phyloP scores from a whole-genome alignment of 2,797 vertebrate species.

The Tolypeutes matacus region DNA sequence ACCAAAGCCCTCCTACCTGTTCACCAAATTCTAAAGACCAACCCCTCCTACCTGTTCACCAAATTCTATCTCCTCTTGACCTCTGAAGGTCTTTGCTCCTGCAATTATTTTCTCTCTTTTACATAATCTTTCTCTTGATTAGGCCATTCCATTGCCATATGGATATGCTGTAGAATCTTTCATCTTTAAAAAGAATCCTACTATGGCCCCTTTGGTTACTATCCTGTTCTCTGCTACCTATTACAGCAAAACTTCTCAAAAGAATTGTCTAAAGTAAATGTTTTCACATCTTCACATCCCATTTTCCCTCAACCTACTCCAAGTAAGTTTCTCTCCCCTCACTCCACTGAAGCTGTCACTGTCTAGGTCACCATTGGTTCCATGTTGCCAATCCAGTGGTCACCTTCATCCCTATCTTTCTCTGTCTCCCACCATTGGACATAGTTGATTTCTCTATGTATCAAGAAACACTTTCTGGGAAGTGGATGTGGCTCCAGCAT shows the following conservation, averaged over 20 bases:
- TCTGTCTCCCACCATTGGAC: not conserved
- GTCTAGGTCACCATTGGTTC: not conserved
- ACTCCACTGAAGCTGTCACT: not conserved
- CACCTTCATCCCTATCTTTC: not conserved
- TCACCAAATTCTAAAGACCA: too few species aligned
- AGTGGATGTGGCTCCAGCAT: too few species aligned
- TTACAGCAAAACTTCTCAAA: not conserved
- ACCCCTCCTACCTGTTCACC: accelerated
- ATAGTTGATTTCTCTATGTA: not conserved
- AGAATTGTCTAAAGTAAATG: not conserved
- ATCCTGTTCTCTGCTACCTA: not conserved
- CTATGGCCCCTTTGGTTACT: not conserved
- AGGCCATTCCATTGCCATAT: too few species aligned
- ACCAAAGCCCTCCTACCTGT: too few species aligned
- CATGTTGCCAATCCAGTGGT: not conserved
- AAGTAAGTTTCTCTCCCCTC: not conserved
- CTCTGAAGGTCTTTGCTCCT: not conserved
- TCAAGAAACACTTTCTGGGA: not conserved
- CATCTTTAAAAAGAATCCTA: not conserved
- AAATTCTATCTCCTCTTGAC: not conserved
- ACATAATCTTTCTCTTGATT: not conserved
- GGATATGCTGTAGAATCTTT: not conserved
- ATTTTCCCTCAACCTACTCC: not conserved
- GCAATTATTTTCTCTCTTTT: not conserved
- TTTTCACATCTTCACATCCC: not conserved